Percentiles rank a stretch among this genome's conserved stretches.
Conservation (phyloP, 2,888 invertebrate species). For the Heliconius ismenius region DNA sequence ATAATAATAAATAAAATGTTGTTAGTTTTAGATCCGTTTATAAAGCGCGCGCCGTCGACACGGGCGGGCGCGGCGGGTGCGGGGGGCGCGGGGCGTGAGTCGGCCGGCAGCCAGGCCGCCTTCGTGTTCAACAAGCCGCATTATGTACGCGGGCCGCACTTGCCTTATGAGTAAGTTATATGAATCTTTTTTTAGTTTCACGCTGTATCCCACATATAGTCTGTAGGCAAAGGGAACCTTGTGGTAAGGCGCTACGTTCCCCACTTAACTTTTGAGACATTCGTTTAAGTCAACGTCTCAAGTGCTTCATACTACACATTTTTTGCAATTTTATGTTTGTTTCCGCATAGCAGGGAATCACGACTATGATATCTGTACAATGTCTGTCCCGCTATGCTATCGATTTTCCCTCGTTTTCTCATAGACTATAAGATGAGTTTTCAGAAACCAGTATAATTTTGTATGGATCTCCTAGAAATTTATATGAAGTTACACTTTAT, state of each 20-base stretch:
- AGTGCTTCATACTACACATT: too few relatives aligned
- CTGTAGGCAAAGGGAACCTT: not conserved
- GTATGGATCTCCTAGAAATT: too few relatives aligned
- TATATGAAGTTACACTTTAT: too few relatives aligned
- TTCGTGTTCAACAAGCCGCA: conserved; percentile 46
- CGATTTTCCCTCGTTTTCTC: too few relatives aligned
- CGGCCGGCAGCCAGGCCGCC: conserved; percentile 49
- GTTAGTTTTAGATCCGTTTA: conserved; percentile 45
- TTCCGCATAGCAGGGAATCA: too few relatives aligned
- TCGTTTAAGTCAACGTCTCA: too few relatives aligned
- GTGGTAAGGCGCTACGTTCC: not conserved
- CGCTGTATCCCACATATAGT: not conserved
- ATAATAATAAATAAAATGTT: not conserved
- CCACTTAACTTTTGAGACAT: not conserved
- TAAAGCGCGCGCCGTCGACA: conserved; percentile 43
- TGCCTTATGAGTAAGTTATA: conserved; percentile 42
- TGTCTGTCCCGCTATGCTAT: too few relatives aligned
- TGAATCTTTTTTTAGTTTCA: not conserved
- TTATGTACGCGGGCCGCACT: conserved; percentile 45
- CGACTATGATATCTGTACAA: too few relatives aligned
- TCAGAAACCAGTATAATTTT: too few relatives aligned
- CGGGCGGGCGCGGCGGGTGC: conserved; percentile 25
- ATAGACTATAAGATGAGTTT: too few relatives aligned
- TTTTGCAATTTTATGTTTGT: too few relatives aligned
- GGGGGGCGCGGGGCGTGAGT: conserved; percentile 39